These are phyloP conservation scores for Euplexia lucipara DNA, from an alignment of 2,888 invertebrate genomes.

Conservation along the genomic window DNA sequence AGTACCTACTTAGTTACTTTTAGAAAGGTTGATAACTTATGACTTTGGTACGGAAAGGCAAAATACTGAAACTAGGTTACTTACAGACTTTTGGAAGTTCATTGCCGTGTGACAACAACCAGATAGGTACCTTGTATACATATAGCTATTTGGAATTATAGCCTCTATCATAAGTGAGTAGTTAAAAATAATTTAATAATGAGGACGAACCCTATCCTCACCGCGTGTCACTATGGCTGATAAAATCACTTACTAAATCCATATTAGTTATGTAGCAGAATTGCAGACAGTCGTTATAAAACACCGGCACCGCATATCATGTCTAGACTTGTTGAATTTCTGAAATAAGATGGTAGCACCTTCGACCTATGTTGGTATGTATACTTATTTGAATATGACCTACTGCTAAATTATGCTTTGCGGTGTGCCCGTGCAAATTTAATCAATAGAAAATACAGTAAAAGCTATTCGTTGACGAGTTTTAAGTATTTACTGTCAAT, in stretches of 20 bases:
- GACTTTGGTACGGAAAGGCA: constrained; percentile 39
- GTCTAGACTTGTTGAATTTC: constrained; percentile 39
- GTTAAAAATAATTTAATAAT: constrained; percentile 28
- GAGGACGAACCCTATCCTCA: constrained; percentile 36
- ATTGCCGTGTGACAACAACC: constrained; percentile 30
- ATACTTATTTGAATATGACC: background rate
- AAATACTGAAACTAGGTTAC: constrained; percentile 27
- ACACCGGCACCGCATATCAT: constrained; percentile 25
- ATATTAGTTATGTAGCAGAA: no score
- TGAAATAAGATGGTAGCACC: constrained; percentile 17
- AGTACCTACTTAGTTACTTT: no score
- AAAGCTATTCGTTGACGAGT: background rate
- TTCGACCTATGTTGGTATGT: background rate
- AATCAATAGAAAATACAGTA: background rate
- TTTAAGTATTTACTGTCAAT: no score
- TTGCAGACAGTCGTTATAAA: constrained; percentile 46
- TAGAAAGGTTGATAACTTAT: constrained; percentile 32
- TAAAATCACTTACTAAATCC: constrained; percentile 47
- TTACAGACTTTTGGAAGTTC: constrained; percentile 13
- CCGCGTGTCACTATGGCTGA: constrained; percentile 48
- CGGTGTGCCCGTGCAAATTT: background rate
- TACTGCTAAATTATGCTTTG: constrained; percentile 3
- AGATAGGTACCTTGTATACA: background rate
- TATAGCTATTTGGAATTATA: constrained; percentile 11
- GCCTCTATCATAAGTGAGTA: constrained; percentile 20